Percentiles rank a stretch among this genome's conserved stretches.
These are phyloP conservation scores for Rhinatrema bivittatum DNA, from an alignment of 2,797 vertebrate species.

Conservation along the genomic window DNA sequence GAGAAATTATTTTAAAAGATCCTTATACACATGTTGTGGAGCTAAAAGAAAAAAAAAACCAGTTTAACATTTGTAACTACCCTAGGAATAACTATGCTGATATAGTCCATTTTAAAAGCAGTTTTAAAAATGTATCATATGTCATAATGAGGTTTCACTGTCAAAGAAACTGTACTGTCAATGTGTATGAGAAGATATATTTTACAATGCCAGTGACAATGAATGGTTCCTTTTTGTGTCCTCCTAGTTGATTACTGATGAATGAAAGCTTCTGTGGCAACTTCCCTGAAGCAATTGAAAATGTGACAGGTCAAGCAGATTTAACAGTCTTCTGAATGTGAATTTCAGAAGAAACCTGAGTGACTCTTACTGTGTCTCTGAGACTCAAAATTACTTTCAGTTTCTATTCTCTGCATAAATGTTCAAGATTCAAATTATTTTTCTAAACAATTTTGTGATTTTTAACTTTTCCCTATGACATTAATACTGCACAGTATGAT, in stretches of 20 bases:
- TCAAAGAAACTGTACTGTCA: not conserved
- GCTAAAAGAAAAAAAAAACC: too few relatives aligned
- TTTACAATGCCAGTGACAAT: constrained; percentile 1
- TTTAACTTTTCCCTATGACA: too few relatives aligned
- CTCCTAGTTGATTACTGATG: not conserved
- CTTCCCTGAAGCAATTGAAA: not conserved
- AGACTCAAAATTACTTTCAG: constrained; percentile 8
- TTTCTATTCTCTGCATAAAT: constrained; percentile 5
- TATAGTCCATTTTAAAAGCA: not conserved
- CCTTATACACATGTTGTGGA: too few relatives aligned
- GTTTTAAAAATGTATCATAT: not conserved
- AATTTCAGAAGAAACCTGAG: constrained; percentile 13
- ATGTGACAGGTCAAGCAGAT: not conserved
- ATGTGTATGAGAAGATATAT: fast-evolving
- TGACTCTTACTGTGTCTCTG: not conserved
- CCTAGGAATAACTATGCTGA: constrained; percentile 10
- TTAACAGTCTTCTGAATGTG: constrained; percentile 9
- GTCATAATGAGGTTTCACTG: not conserved
- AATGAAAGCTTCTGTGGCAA: not conserved
- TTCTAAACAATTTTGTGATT: too few relatives aligned
- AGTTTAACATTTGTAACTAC: too few relatives aligned
- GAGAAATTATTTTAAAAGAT: too few relatives aligned
- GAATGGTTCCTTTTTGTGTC: too few relatives aligned
- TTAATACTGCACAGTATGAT: too few relatives aligned
- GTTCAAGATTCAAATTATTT: not conserved